Base-by-base conservation (phyloP, 2,888 invertebrate genomes). In the Aquatica leii region DNA sequence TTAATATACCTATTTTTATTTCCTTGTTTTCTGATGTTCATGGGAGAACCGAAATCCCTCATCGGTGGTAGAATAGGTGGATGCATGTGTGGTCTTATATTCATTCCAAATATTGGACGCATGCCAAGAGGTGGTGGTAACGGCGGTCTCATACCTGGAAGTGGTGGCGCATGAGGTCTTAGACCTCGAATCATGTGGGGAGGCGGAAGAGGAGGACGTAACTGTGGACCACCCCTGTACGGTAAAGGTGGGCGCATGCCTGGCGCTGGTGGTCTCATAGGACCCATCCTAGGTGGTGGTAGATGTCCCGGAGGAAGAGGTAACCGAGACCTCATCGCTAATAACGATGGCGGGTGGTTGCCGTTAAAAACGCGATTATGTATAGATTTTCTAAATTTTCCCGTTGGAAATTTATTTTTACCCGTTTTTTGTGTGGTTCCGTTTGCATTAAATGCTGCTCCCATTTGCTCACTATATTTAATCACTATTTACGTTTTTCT, bases 1-100 rank as follows among this genome's bases (percentile, higher is more conserved):
- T 77, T 80, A 21, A 77, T 71, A n/a, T 77, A 70, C 67, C 74
- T 76, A 21, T 78, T 77, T 59, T 76, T 76, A 11, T 77, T 71
- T 15, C 76, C 74, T 62, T 75, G 71, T 55, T 74, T 61, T 50
- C 71, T 73, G 52, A 69, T 66, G 0, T 48, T 60, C 15, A 63
- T 18, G 24, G 46, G 18, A 4, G 59, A 62, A 66, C 74, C 61
- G 54, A 74, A 74, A 53, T 62, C 63, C 24, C 74, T 20, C 37
- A 48, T 50, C 17, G 74, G 76, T 3, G 76, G 78, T 1, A 76
- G 69, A 52, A 55, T 46, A 2, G 72, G 72, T 1, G 68, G 71
- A 15, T 61, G 55, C 46, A 69, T 69, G 5, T 71, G 75, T 35
- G 68, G 69, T 54, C 65, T 52, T 11, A 46, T 17, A 20, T 41